These are phyloP conservation scores for Xestoiulus laeticollis DNA, from an alignment of 2,888 invertebrate species.

Conservation along the genomic window DNA sequence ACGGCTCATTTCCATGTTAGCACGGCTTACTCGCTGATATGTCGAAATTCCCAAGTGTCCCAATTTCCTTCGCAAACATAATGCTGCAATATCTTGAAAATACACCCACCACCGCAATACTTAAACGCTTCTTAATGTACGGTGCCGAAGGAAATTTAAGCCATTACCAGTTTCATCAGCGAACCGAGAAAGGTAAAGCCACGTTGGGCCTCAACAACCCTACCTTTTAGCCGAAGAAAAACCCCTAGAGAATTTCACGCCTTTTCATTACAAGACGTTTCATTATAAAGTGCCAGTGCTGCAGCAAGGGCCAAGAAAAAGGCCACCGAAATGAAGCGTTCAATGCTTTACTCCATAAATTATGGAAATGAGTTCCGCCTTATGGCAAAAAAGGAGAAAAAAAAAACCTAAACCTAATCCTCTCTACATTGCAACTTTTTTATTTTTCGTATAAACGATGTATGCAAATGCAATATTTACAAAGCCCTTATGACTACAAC, in stretches of 20 bases:
- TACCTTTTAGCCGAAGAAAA: constrained; percentile 1
- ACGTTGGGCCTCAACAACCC: not conserved
- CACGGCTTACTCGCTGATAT: not conserved
- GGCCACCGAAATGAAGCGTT: not conserved
- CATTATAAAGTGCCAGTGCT: not conserved
- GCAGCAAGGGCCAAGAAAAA: not conserved
- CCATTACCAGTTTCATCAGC: constrained; percentile 41
- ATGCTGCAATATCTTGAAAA: not conserved
- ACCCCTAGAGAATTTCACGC: not conserved
- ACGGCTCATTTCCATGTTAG: not conserved
- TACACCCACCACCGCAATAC: constrained; percentile 19
- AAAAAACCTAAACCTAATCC: not conserved
- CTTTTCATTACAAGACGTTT: not conserved
- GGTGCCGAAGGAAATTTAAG: constrained; percentile 7
- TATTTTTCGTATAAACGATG: not conserved
- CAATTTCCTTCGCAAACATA: not conserved
- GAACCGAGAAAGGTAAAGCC: constrained; percentile 1
- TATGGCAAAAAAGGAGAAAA: not conserved
- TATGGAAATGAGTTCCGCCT: not conserved
- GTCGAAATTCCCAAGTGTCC: not conserved
- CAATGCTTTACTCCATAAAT: not conserved
- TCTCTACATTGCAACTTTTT: not conserved
- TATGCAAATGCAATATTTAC: constrained; percentile 17
- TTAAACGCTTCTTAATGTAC: constrained; percentile 31
- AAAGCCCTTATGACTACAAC: not conserved